Percentiles rank a stretch among this genome's conserved stretches.
Conservation (phyloP, 1,140 invertebrate species). For the Spodoptera frugiperda region DNA sequence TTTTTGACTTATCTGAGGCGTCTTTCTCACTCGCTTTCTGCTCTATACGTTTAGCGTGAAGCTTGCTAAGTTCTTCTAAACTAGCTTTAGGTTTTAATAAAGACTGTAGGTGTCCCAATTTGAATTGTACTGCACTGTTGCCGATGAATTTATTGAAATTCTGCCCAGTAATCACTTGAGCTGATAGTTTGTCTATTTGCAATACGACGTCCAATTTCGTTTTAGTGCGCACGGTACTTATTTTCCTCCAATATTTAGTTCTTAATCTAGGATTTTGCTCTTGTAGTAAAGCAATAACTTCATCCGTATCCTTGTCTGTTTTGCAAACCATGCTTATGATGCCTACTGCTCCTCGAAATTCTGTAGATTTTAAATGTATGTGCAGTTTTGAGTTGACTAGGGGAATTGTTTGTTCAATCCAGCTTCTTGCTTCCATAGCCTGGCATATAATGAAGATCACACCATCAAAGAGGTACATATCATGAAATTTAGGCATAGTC, state of each 20-base stretch:
- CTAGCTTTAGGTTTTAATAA: conserved; percentile 63
- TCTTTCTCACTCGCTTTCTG: conserved; percentile 14
- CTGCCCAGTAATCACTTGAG: conserved; percentile 67
- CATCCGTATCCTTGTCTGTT: conserved; percentile 64
- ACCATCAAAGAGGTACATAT: conserved; percentile 78
- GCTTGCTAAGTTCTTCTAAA: conserved; percentile 62
- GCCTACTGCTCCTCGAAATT: conserved; percentile 77
- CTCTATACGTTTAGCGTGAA: conserved; percentile 6
- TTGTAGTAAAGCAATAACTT: conserved; percentile 70
- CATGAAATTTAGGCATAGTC: conserved; percentile 69
- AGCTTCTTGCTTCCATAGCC: conserved; percentile 62
- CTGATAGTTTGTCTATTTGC: conserved; percentile 79
- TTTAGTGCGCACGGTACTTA: conserved; percentile 65
- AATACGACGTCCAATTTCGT: conserved; percentile 71
- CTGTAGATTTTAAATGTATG: conserved; percentile 68
- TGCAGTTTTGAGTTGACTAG: conserved; percentile 61
- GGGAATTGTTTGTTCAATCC: conserved; percentile 65
- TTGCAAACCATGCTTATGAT: conserved; percentile 74
- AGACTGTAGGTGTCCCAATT: conserved; percentile 73
- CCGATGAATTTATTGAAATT: conserved; percentile 68
- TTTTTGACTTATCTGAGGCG: conserved; percentile 23
- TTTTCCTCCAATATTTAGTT: conserved; percentile 78
- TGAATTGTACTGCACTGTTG: conserved; percentile 62
- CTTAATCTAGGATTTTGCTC: conserved; percentile 75
- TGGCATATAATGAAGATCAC: conserved; percentile 79